A percentile compares a stretch with the other conserved stretches of the same genome.
Conservation (phyloP, 2,113 vertebrate species). For the Glaucomys volans region DNA sequence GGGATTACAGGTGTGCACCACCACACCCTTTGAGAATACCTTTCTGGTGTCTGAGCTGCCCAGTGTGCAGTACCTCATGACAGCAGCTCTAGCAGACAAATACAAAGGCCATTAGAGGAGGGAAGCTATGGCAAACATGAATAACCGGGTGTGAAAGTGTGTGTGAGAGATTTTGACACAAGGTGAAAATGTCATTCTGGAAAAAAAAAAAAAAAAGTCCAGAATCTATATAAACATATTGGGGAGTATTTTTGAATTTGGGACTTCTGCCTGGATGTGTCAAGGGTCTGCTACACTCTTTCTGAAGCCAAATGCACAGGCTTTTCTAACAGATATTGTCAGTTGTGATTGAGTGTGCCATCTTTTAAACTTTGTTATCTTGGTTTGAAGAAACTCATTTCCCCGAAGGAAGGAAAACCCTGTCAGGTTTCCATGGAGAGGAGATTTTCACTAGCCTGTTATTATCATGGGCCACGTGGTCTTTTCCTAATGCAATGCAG, state of each 20-base stretch:
- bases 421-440: conserved; percentile 70
- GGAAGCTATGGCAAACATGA: neutral
- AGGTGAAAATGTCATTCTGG: conserved; percentile 22
- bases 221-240: neutral
- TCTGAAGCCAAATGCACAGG: conserved; percentile 66
- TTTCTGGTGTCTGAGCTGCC: neutral
- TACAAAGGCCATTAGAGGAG: neutral
- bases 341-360: conserved; percentile 12
- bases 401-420: conserved; percentile 62
- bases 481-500: conserved; percentile 30
- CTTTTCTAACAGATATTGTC: conserved; percentile 46
- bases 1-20: no score
- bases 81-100: neutral
- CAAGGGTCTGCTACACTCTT: neutral
- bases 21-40: no score
- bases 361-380: conserved; percentile 72
- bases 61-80: neutral
- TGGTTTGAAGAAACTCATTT: conserved; percentile 70
- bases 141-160: neutral
- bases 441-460: conserved; percentile 55
- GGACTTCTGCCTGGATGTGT: conserved; percentile 8
- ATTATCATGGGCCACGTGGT: neutral
- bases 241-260: conserved; percentile 23
- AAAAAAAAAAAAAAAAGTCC: neutral
- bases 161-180: neutral